Evolutionary conservation across 2,797 vertebrate species (phyloP), one percentile per base, ranked within the genome.

Genomic region (Gymnothorax javanicus): DNA sequence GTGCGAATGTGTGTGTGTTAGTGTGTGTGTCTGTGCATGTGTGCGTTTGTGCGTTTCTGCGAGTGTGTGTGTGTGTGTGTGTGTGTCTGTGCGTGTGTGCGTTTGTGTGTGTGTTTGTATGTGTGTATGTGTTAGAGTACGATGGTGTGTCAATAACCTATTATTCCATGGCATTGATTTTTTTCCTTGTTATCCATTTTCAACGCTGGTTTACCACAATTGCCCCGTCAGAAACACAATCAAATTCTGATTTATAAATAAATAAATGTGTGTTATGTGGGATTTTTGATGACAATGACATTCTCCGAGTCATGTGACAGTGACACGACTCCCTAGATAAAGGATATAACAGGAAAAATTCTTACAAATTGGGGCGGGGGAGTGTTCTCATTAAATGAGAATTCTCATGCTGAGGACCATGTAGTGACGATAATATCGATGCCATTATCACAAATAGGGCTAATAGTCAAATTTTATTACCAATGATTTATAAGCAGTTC

Each of bases 1-100:
- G 84, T 2, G 89, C 85, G 88, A 82, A 87, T 89, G 89, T 59
- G 56, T 57, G 85, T 60, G 62, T 62, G 23, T 77, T 1, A 84
- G 83, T 9, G 85, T 2, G 89, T 86, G 87, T 81, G 87, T 89
- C 89, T 57, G 25, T 54, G 43, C 43, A 13, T n/a, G 64, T 6
- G 64, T 69, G n/a, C 23, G 1, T 8, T 5, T 23, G 64, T 69
- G 25, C 23, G 1, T 8, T 5, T 23, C 20, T 69, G 25, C 33
- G 33, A 43, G 33, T 43, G 33, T 43, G 33, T 43, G 1, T 43
- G 33, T 43, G 33, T 43, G 33, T 43, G 33, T 43, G 33, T 75
- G n/a, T 75, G 69, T 27, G 11, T 20, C 33, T 12, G 52, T 52
- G 27, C 33, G 8, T 85, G 86, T 8, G 84, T 2, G 89, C 85